These are phyloP conservation scores for Ips typographus DNA, from an alignment of 1,140 invertebrate species.

Conservation along the genomic window DNA sequence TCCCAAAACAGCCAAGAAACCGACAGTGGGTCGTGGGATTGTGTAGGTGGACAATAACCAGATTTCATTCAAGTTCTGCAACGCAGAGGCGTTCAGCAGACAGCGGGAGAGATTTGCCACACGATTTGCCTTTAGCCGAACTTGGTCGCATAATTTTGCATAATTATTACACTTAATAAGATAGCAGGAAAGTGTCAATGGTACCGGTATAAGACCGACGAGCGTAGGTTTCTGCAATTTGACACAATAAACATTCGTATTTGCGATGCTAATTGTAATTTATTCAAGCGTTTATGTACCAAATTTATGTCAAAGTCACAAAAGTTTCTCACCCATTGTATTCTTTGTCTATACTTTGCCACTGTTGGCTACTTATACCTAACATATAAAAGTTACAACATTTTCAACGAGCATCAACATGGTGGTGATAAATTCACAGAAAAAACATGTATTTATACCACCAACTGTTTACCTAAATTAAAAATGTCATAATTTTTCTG, in stretches of 20 bases:
- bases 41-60: conserved; percentile 35
- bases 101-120: conserved; percentile 30
- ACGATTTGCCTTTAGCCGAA: conserved; percentile 34
- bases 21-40: conserved; percentile 21
- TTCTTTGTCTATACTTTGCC: too few species aligned
- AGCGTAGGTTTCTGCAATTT: conserved; percentile 32
- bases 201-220: conserved; percentile 11
- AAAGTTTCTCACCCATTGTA: too few species aligned
- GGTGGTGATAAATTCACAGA: too few species aligned
- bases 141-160: conserved; percentile 37
- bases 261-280: conserved; percentile 33
- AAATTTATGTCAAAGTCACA: too few species aligned
- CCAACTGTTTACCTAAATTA: too few species aligned
- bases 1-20: not conserved
- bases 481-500: too few species aligned
- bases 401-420: too few species aligned
- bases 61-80: conserved; percentile 37
- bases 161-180: conserved; percentile 37
- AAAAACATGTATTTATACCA: too few species aligned
- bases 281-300: conserved; percentile 1
- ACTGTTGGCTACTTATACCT: too few species aligned
- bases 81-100: conserved; percentile 25
- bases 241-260: conserved; percentile 32
- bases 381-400: too few species aligned
- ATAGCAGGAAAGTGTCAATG: conserved; percentile 33